phyloP scores from a whole-genome alignment of 2,888 invertebrate species.

The Caenorhabditis sp. region DNA sequence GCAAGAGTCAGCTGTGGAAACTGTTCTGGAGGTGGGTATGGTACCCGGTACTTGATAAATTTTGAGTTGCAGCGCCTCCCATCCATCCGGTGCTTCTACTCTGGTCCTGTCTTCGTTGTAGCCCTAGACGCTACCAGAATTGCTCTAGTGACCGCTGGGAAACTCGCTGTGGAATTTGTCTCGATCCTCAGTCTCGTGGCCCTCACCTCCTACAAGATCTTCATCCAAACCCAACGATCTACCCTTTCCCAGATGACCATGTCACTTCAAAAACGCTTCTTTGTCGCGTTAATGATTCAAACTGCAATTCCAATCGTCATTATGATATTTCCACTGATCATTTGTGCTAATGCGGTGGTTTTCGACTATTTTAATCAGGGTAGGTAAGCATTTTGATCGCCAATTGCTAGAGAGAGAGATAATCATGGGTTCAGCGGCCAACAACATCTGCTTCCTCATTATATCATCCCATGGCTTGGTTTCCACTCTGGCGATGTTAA shows the following conservation, averaged over 20 bases:
- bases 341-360: neutral
- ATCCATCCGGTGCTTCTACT: slow-evolving; percentile 10
- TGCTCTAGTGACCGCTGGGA: neutral
- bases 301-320: slow-evolving; percentile 17
- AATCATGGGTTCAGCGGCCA: neutral
- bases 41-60: neutral
- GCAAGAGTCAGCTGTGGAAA: slow-evolving; percentile 2
- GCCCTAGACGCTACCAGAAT: slow-evolving; percentile 6
- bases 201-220: slow-evolving; percentile 3
- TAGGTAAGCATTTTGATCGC: too few relatives aligned
- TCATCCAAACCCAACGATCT: neutral
- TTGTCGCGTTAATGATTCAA: slow-evolving; percentile 17
- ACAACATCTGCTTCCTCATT: neutral
- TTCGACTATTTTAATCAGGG: slow-evolving; percentile 22
- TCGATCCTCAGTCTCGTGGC: slow-evolving; percentile 8
- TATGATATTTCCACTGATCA: slow-evolving; percentile 3
- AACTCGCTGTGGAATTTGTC: slow-evolving; percentile 17
- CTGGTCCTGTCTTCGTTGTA: slow-evolving; percentile 22
- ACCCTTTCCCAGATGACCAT: slow-evolving; percentile 13
- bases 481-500: neutral
- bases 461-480: neutral
- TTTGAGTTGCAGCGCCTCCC: slow-evolving; percentile 7
- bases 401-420: too few relatives aligned
- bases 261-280: slow-evolving; percentile 22
- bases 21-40: neutral